Base-by-base conservation (phyloP, 2,888 invertebrate species). In the Lasius fuliginosus region DNA sequence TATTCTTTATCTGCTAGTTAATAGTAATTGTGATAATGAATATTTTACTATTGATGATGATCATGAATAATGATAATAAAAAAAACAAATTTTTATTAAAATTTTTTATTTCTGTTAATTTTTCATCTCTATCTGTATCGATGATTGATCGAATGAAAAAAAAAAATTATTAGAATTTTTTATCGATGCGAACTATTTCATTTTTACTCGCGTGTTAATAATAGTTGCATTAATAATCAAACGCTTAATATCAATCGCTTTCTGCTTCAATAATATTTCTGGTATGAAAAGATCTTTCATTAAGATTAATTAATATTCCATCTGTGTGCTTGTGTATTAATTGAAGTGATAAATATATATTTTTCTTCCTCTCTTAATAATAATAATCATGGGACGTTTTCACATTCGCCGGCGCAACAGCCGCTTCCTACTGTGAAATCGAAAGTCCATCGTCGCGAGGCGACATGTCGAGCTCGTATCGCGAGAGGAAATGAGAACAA, bases 401-500 rank as follows among this genome's bases (percentile, higher is more conserved):
- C 15, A 40, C 30, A 56, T 12, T 18, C 11, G n/a, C 12, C 3
- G 53, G 27, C 68, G 67, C 56, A 56, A 40, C 30, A 27, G 23
- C 15, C n/a, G 27, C 27, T 77, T 77, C n/a, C 40, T n/a, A 65
- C 8, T n/a, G 11, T 42, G 30, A 77, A 68, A 77, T 58, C 56
- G 68, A 77, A 77, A 77, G 56, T 12, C 30, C 23, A 56, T 67
- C 23, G 33, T 27, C 36, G 65, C 36, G 65, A 33, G 18, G 36
- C 23, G 33, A 33, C 75, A 33, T 64, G 60, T 42, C 40, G 77
- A 0, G 15, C 23, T 27, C 18, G 18, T 53, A 53, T 76, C 56
- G 69, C 42, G 79, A 60, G 12, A 53, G 69, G 71, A 79, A 79
- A 69, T 56, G 58, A 65, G 71, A 69, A 79, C 60, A 53, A 60